Percentiles rank a stretch among this genome's conserved stretches.
Conservation (phyloP, 2,113 vertebrate species). For the Corythornis madagascariensis region DNA sequence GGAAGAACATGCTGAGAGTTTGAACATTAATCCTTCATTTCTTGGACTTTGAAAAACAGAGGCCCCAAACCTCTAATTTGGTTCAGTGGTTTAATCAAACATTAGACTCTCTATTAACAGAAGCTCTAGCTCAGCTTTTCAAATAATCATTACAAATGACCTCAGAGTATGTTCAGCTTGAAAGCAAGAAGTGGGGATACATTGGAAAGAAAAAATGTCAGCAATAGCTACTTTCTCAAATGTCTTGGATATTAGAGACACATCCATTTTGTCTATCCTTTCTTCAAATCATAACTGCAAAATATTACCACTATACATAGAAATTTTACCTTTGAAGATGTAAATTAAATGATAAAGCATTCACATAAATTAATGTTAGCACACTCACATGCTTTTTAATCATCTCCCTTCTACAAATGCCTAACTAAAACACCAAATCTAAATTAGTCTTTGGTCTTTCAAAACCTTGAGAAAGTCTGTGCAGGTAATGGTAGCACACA, state of each 20-base stretch:
- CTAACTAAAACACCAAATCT: neutral
- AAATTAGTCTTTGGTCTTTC: neutral
- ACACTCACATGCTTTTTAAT: neutral
- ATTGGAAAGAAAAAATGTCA: neutral
- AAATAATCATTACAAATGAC: neutral
- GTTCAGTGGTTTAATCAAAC: neutral
- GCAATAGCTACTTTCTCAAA: neutral
- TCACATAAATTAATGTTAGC: neutral
- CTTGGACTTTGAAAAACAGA: neutral
- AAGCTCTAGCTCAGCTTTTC: neutral
- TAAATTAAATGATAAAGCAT: neutral
- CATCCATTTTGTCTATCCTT: neutral
- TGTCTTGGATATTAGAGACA: neutral
- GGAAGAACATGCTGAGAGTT: neutral
- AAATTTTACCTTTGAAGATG: neutral
- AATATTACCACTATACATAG: neutral
- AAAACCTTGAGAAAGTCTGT: neutral
- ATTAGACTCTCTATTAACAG: neutral
- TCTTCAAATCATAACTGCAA: neutral
- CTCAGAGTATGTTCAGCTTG: neutral
- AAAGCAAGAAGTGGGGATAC: neutral
- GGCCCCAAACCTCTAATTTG: neutral
- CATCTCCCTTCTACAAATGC: neutral
- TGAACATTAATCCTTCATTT: neutral
- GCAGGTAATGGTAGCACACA: neutral